Conservation (phyloP, 2,888 invertebrate genomes). For the Laothoe populi region DNA sequence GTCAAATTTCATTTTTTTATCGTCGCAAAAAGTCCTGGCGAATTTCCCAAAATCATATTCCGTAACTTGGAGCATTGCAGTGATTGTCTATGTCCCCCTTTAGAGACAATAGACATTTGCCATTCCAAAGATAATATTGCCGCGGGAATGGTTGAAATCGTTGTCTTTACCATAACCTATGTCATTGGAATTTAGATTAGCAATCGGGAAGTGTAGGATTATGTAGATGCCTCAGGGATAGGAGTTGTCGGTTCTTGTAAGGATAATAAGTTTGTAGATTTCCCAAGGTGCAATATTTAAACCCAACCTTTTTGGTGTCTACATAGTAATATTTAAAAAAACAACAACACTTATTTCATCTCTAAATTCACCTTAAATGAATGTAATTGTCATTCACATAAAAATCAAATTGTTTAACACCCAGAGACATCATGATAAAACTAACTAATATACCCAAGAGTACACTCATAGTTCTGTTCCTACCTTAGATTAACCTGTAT, state of each 20-base stretch:
- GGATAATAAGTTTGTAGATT: too few relatives aligned
- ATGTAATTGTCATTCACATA: too few relatives aligned
- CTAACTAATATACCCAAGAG: too few relatives aligned
- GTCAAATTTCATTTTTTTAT: slow-evolving; percentile 23
- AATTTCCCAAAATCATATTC: slow-evolving; percentile 1
- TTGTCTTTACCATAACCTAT: neutral
- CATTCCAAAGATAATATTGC: slow-evolving; percentile 26
- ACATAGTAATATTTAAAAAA: too few relatives aligned
- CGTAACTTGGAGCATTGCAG: slow-evolving; percentile 17
- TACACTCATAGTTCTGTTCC: too few relatives aligned
- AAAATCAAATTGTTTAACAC: too few relatives aligned
- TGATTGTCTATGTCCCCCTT: slow-evolving; percentile 23
- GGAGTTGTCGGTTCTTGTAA: neutral
- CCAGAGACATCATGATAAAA: too few relatives aligned
- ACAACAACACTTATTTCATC: too few relatives aligned
- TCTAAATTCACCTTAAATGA: too few relatives aligned
- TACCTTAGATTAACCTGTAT: too few relatives aligned
- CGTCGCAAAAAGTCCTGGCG: slow-evolving; percentile 7
- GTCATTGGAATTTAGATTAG: slow-evolving; percentile 7
- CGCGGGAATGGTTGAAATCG: neutral
- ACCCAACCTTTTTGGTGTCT: too few relatives aligned
- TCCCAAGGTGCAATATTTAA: too few relatives aligned
- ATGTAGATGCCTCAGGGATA: neutral
- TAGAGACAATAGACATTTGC: slow-evolving; percentile 21
- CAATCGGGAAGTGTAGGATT: neutral